phyloP scores from a whole-genome alignment of 2,113 vertebrate species.

The Podiceps cristatus region DNA sequence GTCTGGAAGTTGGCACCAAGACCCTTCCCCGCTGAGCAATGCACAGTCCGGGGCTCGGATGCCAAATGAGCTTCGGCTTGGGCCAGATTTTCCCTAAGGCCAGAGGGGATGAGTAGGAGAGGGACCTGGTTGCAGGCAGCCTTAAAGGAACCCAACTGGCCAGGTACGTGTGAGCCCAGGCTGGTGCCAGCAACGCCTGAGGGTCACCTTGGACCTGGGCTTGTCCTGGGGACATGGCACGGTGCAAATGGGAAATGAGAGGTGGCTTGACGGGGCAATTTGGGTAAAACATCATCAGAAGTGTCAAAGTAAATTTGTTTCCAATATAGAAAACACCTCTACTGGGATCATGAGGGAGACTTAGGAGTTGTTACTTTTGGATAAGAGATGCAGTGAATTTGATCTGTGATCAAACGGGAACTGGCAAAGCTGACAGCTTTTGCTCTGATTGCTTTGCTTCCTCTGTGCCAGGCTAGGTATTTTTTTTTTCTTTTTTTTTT shows the following conservation, averaged over 20 bases:
- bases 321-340: constrained; percentile 18
- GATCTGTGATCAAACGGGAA: constrained; percentile 20
- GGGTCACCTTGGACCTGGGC: neutral
- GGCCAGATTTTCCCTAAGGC: neutral
- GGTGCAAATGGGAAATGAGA: neutral
- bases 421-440: constrained; percentile 50
- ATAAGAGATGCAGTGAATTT: constrained; percentile 6
- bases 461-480: neutral
- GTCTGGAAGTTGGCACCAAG: neutral
- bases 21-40: neutral
- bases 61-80: neutral
- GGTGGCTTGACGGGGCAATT: neutral
- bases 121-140: neutral
- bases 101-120: neutral
- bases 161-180: fast-evolving
- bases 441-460: constrained; percentile 41
- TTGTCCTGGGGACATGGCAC: fast-evolving
- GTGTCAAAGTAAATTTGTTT: constrained; percentile 40
- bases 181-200: neutral
- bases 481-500: neutral
- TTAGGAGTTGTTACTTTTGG: constrained; percentile 40
- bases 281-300: neutral
- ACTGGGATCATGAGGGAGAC: neutral
- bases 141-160: neutral
- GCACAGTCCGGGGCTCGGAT: fast-evolving